Evolutionary conservation across 2,797 vertebrate genomes (phyloP), one percentile per base, ranked within the genome.

Genomic region (Mustela erminea): DNA sequence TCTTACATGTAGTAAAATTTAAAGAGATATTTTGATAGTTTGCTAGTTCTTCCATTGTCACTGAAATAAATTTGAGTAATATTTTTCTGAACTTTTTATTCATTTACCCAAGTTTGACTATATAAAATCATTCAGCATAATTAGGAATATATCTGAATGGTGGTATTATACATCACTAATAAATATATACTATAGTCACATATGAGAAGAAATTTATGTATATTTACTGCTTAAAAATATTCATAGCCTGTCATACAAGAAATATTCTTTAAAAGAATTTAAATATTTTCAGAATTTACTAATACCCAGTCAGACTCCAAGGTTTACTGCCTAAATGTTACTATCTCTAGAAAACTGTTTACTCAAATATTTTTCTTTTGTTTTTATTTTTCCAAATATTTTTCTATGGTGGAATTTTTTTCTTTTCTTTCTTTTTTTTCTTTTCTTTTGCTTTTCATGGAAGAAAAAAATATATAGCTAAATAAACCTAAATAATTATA

Each of bases 91-190:
- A 49, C 32, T 68, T 68, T n/a, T 68, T 35, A 68, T 68, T 35
- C 7, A 68, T 68, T 80, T 87, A 81, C 3, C 4, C 23, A 90
- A 41, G 1, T 85, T 38, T 92, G 68, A 38, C 52, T 27, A 75
- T 38, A 90, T 81, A 52, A 58, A 96, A 89, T 74, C 83, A n/a
- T 75, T 77, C 38, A 83, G 80, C 12, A 77, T 70, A 91, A 97
- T 32, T n/a, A 89, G 35, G 18, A 62, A 77, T 83, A 46, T 90
- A 77, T 62, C 21, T 78, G 10, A 89, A 82, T 78, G 6, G 3
- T 91, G 2, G 3, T 74, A 95, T 91, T 80, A 72, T 46, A 90
- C 56, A 17, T 87, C 20, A 83, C 49, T 66, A 90, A n/a, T 54
- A 88, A 56, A 13, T 94, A 81, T 49, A 32, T n/a, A 12, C 25